A percentile compares a stretch with the other conserved stretches of the same genome.
These are phyloP conservation scores for Cantharis nigra DNA, from an alignment of 2,888 invertebrate species.

Conservation along the genomic window DNA sequence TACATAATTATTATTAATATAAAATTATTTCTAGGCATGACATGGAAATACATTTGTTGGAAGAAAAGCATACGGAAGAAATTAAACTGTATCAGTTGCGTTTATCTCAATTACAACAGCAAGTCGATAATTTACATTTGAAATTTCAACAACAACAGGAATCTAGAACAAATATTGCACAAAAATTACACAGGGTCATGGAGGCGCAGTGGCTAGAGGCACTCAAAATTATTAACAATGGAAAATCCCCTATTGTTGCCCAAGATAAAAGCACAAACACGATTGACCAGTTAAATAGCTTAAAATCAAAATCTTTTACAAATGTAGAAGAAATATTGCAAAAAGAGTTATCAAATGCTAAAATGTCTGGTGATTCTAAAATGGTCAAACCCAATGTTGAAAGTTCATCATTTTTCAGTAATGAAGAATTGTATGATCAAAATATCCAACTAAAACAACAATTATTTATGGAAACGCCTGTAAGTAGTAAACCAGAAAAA, in stretches of 20 bases:
- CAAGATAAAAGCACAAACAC: conserved; percentile 28
- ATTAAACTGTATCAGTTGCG: conserved; percentile 73
- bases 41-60: conserved; percentile 74
- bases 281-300: conserved; percentile 45
- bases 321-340: conserved; percentile 46
- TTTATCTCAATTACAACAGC: conserved; percentile 70
- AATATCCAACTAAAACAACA: conserved; percentile 28
- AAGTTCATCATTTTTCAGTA: conserved; percentile 26
- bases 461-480: conserved; percentile 47
- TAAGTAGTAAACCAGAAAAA: conserved; percentile 43
- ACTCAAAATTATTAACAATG: conserved; percentile 63
- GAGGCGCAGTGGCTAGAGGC: conserved; percentile 82
- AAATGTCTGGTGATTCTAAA: conserved; percentile 8
- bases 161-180: conserved; percentile 69
- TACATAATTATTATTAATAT: not conserved
- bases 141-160: conserved; percentile 58
- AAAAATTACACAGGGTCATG: conserved; percentile 75
- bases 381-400: not conserved
- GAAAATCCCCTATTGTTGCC: conserved; percentile 40
- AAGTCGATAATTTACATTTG: conserved; percentile 67
- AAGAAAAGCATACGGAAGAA: conserved; percentile 80
- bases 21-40: conserved; percentile 62
- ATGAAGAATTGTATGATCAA: conserved; percentile 31
- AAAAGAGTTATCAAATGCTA: conserved; percentile 4
- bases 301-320: conserved; percentile 45